These are phyloP conservation scores for Callaeas wilsoni DNA, from an alignment of 2,113 vertebrate genomes.

Conservation along the genomic window DNA sequence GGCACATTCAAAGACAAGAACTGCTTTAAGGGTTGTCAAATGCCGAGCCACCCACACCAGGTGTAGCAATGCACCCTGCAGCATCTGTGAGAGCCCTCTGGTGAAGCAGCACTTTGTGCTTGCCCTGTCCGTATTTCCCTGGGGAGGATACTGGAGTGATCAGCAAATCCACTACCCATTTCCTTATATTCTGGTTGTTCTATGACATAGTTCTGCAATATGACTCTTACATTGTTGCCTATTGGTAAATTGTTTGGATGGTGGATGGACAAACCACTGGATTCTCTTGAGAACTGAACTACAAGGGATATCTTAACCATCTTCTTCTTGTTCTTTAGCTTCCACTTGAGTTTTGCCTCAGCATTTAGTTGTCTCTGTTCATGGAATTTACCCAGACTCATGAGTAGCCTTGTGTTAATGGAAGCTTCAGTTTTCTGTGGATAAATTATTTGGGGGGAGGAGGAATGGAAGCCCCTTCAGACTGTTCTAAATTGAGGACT, in stretches of 20 bases:
- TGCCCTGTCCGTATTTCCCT: not conserved
- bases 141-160: not conserved
- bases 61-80: not conserved
- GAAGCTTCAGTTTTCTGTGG: not conserved
- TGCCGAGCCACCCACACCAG: not conserved
- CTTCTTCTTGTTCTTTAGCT: not conserved
- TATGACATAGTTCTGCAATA: fast-evolving
- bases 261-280: not conserved
- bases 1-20: not conserved
- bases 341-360: not conserved
- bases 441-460: not conserved
- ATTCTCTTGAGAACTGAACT: not conserved
- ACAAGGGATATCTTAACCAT: not conserved
- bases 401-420: not conserved
- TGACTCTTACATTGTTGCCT: not conserved
- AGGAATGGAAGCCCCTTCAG: not conserved
- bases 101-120: not conserved
- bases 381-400: not conserved
- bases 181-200: not conserved
- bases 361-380: not conserved
- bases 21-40: not conserved
- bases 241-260: not conserved
- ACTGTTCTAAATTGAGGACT: not conserved
- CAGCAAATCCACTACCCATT: not conserved
- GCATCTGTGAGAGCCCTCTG: not conserved